phyloP scores from a whole-genome alignment of 2,113 vertebrate genomes.

The Bubalus kerabau region DNA sequence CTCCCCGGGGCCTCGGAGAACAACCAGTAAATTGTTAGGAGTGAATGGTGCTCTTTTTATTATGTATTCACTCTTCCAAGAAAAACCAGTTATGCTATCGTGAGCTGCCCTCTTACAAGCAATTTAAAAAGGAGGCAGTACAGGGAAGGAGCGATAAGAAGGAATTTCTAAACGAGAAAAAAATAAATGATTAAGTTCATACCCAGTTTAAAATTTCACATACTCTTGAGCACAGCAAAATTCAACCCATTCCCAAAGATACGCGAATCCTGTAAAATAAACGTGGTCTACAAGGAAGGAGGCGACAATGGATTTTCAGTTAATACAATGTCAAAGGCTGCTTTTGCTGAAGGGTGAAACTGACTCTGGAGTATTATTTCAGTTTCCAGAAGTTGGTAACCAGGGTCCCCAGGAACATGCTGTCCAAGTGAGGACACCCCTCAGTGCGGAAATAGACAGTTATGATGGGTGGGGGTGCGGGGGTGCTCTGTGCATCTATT shows the following conservation, averaged over 20 bases:
- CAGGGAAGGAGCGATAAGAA: constrained; percentile 39
- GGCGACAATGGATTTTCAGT: not conserved
- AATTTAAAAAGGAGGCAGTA: not conserved
- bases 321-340: not conserved
- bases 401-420: too few species aligned
- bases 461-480: rapidly evolving
- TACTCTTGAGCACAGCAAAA: constrained; percentile 16
- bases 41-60: constrained; percentile 48
- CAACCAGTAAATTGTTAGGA: constrained; percentile 53
- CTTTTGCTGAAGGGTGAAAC: not conserved
- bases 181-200: constrained; percentile 19
- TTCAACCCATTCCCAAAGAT: constrained; percentile 12
- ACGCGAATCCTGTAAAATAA: not conserved
- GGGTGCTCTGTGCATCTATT: not conserved
- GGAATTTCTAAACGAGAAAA: constrained; percentile 30
- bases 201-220: constrained; percentile 47
- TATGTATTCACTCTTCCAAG: constrained; percentile 16
- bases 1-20: constrained; percentile 6
- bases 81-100: constrained; percentile 57
- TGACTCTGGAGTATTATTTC: not conserved
- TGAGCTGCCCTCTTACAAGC: constrained; percentile 17
- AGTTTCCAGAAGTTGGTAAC: not conserved
- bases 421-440: too few species aligned
- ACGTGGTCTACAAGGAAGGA: not conserved
- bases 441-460: not conserved